These are phyloP conservation scores for Sorex fumeus DNA, from an alignment of 2,113 vertebrate species.

Conservation along the genomic window DNA sequence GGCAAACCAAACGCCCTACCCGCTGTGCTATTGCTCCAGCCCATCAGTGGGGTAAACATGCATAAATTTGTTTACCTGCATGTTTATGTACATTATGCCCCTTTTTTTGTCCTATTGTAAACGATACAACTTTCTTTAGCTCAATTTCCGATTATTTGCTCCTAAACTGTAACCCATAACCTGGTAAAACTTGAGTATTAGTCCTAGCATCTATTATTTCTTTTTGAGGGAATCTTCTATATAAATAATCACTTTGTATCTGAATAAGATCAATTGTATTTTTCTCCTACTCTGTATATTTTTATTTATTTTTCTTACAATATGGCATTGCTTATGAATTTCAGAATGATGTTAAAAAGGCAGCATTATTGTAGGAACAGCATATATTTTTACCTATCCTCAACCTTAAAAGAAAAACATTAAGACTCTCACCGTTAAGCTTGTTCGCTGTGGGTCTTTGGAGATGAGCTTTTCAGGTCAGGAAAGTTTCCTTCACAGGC, in stretches of 20 bases:
- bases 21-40: no score
- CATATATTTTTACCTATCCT: not conserved
- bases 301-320: not conserved
- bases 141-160: not conserved
- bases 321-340: not conserved
- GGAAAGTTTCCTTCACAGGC: not conserved
- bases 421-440: not conserved
- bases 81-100: not conserved
- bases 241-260: not conserved
- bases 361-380: not conserved
- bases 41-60: not conserved
- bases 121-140: not conserved
- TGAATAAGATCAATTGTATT: slow-evolving; percentile 3
- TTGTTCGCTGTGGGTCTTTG: not conserved
- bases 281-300: not conserved
- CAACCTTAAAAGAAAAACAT: not conserved
- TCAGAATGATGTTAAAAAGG: not conserved
- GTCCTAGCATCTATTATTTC: not conserved
- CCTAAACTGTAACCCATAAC: not conserved
- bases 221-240: not conserved
- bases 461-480: not conserved
- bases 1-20: no score
- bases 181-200: not conserved
- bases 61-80: not conserved
- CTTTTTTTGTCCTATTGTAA: not conserved